Percentiles rank a stretch among this genome's conserved stretches.
Evolutionary conservation across 2,888 invertebrate genomes (phyloP).

Genomic region (Sepioteuthis lessoniana): DNA sequence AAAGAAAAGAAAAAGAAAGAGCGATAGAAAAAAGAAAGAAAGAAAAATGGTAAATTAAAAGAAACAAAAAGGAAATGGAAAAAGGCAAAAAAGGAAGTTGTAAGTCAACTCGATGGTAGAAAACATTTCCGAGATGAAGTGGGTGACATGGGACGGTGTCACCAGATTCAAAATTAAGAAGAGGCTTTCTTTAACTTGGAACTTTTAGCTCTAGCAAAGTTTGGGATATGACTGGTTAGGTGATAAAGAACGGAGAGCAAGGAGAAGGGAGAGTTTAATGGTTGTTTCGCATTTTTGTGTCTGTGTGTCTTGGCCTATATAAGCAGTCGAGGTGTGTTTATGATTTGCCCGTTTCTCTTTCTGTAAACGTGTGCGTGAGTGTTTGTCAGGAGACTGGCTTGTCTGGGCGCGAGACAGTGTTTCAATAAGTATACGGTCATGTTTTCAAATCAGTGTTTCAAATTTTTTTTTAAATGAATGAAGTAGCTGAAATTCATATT

Average conservation of each 20-base stretch:
- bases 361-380: not conserved
- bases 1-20: not conserved
- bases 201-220: not conserved
- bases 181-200: not conserved
- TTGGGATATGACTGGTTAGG: not conserved
- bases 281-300: not conserved
- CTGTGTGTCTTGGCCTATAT: slow-evolving; percentile 3
- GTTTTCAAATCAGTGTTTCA: too few species aligned
- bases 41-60: not conserved
- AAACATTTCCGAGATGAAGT: not conserved
- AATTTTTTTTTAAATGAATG: too few species aligned
- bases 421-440: too few species aligned
- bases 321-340: not conserved
- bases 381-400: too few species aligned
- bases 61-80: not conserved
- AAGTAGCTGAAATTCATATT: not conserved
- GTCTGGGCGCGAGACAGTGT: too few species aligned
- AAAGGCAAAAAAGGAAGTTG: not conserved
- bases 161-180: not conserved
- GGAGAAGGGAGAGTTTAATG: not conserved
- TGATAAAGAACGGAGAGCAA: not conserved
- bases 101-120: not conserved
- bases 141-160: not conserved
- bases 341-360: not conserved
- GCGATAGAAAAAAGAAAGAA: not conserved